These are phyloP conservation scores for Baronia brevicornis DNA, from an alignment of 2,888 invertebrate species.

Conservation along the genomic window DNA sequence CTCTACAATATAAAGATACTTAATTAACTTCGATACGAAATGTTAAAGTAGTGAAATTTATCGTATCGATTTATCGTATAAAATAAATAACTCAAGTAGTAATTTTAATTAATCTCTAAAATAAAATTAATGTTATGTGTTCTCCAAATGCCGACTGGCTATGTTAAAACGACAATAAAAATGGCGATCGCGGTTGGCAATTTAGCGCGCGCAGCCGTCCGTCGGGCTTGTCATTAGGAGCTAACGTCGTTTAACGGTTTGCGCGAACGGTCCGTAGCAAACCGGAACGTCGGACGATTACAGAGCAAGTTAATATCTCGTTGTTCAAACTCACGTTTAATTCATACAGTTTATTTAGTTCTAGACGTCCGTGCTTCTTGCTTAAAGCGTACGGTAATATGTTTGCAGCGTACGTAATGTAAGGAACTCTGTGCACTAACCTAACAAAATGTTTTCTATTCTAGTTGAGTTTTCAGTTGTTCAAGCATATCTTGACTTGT, in stretches of 20 bases:
- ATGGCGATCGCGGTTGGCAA: neutral
- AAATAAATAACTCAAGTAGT: too few relatives aligned
- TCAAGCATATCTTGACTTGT: too few relatives aligned
- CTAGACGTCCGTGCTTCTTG: conserved; percentile 22
- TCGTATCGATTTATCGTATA: too few relatives aligned
- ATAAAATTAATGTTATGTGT: too few relatives aligned
- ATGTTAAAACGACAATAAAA: conserved; percentile 3
- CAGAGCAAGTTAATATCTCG: conserved; percentile 31
- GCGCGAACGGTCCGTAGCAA: too few relatives aligned
- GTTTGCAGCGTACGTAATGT: conserved; percentile 20
- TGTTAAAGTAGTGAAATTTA: too few relatives aligned
- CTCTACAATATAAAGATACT: too few relatives aligned
- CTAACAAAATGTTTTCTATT: neutral
- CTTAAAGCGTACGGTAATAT: conserved; percentile 30
- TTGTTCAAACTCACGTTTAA: conserved; percentile 33
- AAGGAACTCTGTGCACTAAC: conserved; percentile 2
- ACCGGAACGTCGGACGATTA: conserved; percentile 19
- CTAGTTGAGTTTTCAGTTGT: too few relatives aligned
- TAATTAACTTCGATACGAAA: too few relatives aligned
- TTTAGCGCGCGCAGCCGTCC: neutral
- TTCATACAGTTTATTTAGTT: conserved; percentile 40
- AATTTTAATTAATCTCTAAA: too few relatives aligned
- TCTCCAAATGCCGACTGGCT: too few relatives aligned
- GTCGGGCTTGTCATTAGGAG: conserved; percentile 4
- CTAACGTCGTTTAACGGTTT: conserved; percentile 23